Conservation (phyloP, 2,797 vertebrate species). For the Hydrophis major region DNA sequence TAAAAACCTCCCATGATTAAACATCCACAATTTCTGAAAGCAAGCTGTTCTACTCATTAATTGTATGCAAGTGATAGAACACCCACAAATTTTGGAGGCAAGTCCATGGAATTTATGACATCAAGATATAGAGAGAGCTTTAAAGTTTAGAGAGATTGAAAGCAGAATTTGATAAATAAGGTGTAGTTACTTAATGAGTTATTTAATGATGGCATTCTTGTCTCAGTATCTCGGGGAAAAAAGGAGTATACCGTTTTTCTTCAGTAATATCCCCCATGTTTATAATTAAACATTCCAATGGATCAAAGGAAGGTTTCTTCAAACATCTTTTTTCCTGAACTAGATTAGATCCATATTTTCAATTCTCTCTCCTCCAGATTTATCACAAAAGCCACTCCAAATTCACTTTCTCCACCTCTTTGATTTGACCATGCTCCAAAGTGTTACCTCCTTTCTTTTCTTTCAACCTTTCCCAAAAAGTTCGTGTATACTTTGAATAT, state of each 20-base stretch:
- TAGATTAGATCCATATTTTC: neutral
- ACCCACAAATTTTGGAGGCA: neutral
- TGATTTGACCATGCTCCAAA: neutral
- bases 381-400: neutral
- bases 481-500: neutral
- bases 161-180: neutral
- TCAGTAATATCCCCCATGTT: neutral
- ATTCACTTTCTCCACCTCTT: neutral
- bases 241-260: neutral
- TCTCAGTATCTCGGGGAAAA: neutral
- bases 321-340: neutral
- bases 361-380: neutral
- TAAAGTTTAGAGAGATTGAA: neutral
- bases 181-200: neutral
- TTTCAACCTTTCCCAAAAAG: neutral
- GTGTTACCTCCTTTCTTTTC: neutral
- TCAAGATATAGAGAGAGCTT: neutral
- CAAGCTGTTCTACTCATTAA: too few species aligned
- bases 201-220: neutral
- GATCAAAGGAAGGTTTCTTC: neutral
- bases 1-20: too few species aligned
- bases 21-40: too few species aligned
- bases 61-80: neutral
- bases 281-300: neutral
- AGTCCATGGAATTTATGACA: neutral